Evolutionary conservation across 2,797 vertebrate species (phyloP).

Genomic region (Iguana delicatissima): DNA sequence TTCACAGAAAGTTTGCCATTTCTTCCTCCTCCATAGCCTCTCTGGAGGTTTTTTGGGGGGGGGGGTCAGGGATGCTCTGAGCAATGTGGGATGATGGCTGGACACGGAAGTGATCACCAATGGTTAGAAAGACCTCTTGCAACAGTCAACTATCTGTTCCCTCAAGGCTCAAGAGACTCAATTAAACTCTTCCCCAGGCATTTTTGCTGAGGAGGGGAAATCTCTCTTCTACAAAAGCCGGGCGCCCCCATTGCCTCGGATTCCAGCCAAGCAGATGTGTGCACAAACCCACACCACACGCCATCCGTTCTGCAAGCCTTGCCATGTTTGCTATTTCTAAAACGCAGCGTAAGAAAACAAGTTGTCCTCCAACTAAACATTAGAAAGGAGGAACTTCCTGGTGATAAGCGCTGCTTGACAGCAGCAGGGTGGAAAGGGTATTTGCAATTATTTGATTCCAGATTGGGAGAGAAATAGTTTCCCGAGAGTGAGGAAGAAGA

Average conservation of each 20-base stretch:
- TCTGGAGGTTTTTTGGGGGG: background rate
- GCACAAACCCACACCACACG: background rate
- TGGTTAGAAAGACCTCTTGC: too few species aligned
- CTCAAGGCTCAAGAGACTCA: too few species aligned
- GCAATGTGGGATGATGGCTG: too few species aligned
- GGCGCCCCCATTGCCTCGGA: background rate
- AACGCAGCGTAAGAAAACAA: background rate
- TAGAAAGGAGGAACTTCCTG: too few species aligned
- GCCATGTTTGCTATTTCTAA: background rate
- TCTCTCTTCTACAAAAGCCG: background rate
- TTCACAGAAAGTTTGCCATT: background rate
- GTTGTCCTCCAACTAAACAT: background rate
- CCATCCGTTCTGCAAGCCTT: background rate
- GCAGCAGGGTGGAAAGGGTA: too few species aligned
- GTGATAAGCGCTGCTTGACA: too few species aligned
- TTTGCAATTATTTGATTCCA: too few species aligned
- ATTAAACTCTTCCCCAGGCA: too few species aligned
- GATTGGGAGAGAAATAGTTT: too few species aligned
- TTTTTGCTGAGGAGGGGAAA: background rate
- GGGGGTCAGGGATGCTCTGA: background rate
- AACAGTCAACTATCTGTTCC: too few species aligned
- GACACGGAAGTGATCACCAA: background rate
- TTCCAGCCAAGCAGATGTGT: background rate
- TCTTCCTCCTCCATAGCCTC: background rate
- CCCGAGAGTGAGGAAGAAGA: too few species aligned